phyloP scores from a whole-genome alignment of 2,888 invertebrate genomes.

The Frankliniella intonsa region DNA sequence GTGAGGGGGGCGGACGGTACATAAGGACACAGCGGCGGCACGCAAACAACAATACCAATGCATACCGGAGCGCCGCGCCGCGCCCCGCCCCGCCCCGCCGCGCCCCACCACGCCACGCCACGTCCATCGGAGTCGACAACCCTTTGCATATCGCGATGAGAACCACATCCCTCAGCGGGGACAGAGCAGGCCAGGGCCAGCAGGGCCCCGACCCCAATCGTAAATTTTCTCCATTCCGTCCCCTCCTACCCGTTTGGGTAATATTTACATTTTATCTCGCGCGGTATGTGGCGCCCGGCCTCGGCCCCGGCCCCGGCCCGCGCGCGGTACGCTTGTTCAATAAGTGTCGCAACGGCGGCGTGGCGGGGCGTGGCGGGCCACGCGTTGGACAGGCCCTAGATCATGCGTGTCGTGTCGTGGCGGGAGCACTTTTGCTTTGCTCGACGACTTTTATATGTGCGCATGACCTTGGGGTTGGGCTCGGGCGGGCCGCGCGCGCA shows the following conservation, averaged over 20 bases:
- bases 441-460: too few relatives aligned
- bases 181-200: neutral
- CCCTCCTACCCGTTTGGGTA: neutral
- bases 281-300: neutral
- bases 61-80: neutral
- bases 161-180: neutral
- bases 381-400: neutral
- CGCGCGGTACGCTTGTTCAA: slow-evolving; percentile 5
- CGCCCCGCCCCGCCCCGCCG: too few relatives aligned
- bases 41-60: neutral
- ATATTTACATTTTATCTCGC: slow-evolving; percentile 14
- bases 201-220: neutral
- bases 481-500: too few relatives aligned
- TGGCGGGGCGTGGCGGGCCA: neutral
- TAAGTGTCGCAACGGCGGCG: neutral
- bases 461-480: too few relatives aligned
- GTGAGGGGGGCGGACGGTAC: neutral
- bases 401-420: too few relatives aligned
- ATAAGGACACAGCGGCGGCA: neutral
- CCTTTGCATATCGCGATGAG: slow-evolving; percentile 10
- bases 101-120: neutral
- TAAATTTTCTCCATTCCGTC: neutral
- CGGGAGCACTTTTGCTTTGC: too few relatives aligned
- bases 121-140: neutral
- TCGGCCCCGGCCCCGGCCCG: neutral